Evolutionary conservation across 2,888 invertebrate genomes (phyloP).

Genomic region (Noctua janthe): DNA sequence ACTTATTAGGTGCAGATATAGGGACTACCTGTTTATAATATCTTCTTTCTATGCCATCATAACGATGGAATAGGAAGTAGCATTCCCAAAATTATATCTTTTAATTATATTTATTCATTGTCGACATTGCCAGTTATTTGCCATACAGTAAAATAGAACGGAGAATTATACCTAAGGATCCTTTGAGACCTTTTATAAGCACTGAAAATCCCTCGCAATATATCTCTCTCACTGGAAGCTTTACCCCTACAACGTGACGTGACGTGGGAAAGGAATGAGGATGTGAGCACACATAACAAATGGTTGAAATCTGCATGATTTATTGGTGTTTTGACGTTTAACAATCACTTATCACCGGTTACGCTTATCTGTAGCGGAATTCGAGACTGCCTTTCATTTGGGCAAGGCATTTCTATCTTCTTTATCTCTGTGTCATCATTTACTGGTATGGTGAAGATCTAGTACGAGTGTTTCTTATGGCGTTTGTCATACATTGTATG

Average conservation of each 20-base stretch:
- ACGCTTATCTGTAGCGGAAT: slow-evolving; percentile 39
- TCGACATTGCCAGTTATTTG: neutral
- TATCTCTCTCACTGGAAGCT: slow-evolving; percentile 20
- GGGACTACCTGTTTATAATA: neutral
- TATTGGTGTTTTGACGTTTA: slow-evolving; percentile 55
- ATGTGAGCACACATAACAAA: slow-evolving; percentile 65
- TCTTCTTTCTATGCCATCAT: neutral
- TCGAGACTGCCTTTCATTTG: slow-evolving; percentile 41
- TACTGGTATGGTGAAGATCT: neutral
- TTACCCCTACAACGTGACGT: slow-evolving; percentile 10
- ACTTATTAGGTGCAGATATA: neutral
- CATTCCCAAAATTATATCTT: neutral
- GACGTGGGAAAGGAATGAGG: slow-evolving; percentile 64
- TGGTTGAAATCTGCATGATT: slow-evolving; percentile 65
- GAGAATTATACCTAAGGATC: neutral
- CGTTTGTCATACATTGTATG: neutral
- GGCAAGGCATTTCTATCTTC: slow-evolving; percentile 28
- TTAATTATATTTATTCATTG: neutral
- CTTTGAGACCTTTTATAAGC: neutral
- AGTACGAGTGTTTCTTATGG: neutral
- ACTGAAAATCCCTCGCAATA: neutral
- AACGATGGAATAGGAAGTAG: neutral
- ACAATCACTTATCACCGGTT: slow-evolving; percentile 48
- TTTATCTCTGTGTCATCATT: slow-evolving; percentile 4
- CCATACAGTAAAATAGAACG: neutral